Evolutionary conservation across 2,113 vertebrate genomes (phyloP).

Genomic region (Burhinus oedicnemus): DNA sequence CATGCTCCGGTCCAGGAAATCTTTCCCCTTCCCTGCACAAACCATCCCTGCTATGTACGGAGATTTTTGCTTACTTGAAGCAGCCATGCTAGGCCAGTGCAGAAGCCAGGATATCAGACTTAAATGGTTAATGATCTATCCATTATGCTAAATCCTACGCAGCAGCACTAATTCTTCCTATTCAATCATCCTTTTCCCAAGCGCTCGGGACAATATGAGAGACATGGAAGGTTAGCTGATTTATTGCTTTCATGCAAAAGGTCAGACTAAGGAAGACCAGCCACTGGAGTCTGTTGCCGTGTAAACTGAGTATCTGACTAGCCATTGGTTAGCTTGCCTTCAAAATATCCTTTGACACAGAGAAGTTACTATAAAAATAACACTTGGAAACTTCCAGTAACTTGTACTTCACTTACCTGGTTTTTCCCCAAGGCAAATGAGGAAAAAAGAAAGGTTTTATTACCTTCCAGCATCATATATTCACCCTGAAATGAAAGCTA

Average conservation of each 20-base stretch:
- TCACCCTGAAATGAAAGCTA: neutral
- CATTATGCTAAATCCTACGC: constrained; percentile 40
- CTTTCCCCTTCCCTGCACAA: neutral
- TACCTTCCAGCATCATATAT: neutral
- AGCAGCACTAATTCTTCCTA: constrained; percentile 44
- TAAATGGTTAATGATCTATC: constrained; percentile 40
- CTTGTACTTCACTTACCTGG: neutral
- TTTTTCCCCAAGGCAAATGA: neutral
- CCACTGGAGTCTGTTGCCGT: neutral
- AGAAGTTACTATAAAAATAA: neutral
- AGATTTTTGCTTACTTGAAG: neutral
- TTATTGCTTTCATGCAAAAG: constrained; percentile 50
- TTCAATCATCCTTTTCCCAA: constrained; percentile 52
- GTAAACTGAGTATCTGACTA: neutral
- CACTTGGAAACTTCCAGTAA: neutral
- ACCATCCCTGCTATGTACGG: neutral
- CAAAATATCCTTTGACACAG: neutral
- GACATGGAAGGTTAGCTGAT: constrained; percentile 25
- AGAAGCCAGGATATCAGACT: constrained; percentile 16
- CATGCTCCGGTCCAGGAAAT: neutral
- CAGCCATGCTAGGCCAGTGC: neutral
- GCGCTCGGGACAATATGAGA: neutral
- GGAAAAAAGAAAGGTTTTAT: neutral
- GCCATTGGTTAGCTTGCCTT: neutral
- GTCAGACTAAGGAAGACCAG: constrained; percentile 44